Evolutionary conservation across 2,113 vertebrate genomes (phyloP), one percentile per base, ranked within the genome.

Genomic region (Thalassoma bifasciatum): DNA sequence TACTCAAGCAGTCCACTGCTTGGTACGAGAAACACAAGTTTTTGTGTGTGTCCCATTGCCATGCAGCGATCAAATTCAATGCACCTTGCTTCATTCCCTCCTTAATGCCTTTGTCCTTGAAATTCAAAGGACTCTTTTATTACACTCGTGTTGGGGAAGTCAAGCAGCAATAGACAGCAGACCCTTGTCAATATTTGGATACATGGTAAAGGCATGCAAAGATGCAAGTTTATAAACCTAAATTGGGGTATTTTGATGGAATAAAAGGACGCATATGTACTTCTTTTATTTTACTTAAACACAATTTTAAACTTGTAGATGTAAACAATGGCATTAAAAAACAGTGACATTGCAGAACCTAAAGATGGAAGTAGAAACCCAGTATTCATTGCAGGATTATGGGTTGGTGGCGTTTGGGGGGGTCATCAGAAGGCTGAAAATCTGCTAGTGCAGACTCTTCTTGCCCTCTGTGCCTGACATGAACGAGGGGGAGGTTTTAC

Each of bases 401-500:
- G 30, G 30, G 30, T 30, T 6, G 6, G 30, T 6, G 51, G 37
- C n/a, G n/a, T 2, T 19, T 58, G 24, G 38, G 21, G 23, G n/a
- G 37, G 8, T 81, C 58, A 78, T 74, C 72, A 74, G 22, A 76
- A 54, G 59, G 19, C 50, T 86, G 61, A 61, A 80, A 76, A 72
- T 66, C 50, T 34, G 72, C 38, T 34, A 2, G 0, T 50, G 16
- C 58, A 56, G 80, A 57, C 58, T 30, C 51, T 71, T 67, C 38
- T 30, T 65, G 34, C 16, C 34, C n/a, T 75, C 34, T 65, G 19
- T 49, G 26, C 58, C 61, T 71, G 90, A 86, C 76, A 89, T 90
- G 83, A 92, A 88, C 89, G 81, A 26, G 36, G 65, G 23, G 91
- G 94, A 24, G 93, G 94, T 92, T 93, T 94, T 89, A 93, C 77